Conservation (phyloP, 2,113 vertebrate species). For the Malurus cyaneus region DNA sequence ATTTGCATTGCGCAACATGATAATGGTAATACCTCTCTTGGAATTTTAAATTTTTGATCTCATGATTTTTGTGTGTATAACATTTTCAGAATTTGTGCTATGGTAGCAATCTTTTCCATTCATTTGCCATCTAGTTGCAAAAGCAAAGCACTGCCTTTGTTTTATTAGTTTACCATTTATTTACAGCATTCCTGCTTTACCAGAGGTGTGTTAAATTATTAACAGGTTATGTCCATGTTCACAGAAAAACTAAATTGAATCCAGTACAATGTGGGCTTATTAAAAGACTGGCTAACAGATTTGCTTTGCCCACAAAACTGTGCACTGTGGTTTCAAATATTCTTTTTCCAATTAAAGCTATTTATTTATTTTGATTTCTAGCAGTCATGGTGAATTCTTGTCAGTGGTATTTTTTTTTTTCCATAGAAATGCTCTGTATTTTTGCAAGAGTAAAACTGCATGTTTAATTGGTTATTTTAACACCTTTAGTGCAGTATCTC, state of each 20-base stretch:
- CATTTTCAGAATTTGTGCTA: background rate
- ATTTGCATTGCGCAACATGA: background rate
- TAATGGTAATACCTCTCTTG: background rate
- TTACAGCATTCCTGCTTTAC: slow-evolving; percentile 21
- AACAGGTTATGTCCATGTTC: slow-evolving; percentile 37
- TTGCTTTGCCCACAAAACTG: slow-evolving; percentile 21
- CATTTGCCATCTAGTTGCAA: background rate
- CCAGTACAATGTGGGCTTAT: slow-evolving; percentile 17
- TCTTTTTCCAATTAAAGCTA: slow-evolving; percentile 39
- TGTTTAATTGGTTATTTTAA: slow-evolving; percentile 64
- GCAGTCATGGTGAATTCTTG: slow-evolving; percentile 11
- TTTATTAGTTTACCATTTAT: slow-evolving; percentile 44
- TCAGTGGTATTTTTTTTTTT: slow-evolving; percentile 27
- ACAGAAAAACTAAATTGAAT: slow-evolving; percentile 48
- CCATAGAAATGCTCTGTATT: slow-evolving; percentile 34
- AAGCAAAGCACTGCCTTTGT: background rate
- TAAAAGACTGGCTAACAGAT: slow-evolving; percentile 49
- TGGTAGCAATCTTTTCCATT: background rate
- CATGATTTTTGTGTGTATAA: background rate
- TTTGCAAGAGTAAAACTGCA: slow-evolving; percentile 26
- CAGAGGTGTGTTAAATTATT: slow-evolving; percentile 58
- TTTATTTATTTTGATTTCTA: slow-evolving; percentile 64
- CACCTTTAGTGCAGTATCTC: slow-evolving; percentile 40
- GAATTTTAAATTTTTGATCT: background rate
- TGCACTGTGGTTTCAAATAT: slow-evolving; percentile 42